Evolutionary conservation across 2,888 invertebrate genomes (phyloP), one percentile per base, ranked within the genome.

Genomic region (Plutella xylostella): DNA sequence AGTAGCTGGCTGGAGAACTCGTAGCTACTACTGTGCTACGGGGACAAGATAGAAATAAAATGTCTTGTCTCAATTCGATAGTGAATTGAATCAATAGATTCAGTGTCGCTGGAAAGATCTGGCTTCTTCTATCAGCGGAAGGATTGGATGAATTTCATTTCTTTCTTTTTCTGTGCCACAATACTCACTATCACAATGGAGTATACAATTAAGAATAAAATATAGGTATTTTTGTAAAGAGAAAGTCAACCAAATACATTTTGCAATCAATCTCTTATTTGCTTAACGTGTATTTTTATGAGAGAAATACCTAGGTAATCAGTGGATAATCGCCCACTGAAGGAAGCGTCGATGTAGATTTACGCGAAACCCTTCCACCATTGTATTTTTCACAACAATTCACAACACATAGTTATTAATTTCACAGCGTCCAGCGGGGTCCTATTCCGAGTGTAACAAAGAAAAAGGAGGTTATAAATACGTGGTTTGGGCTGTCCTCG

Each of bases 401-500:
- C 4, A 5, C 11, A 2, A 4, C 2, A 12, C n/a, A 4, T 5
- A 30, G 5, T 3, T 30, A 9, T n/a, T 14, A 12, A 12, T 12
- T 33, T 15, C 15, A 7, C 7, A 5, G 33, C n/a, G 15, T 15
- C 7, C 15, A 15, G 17, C 9, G 17, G 11, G 14, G 4, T 25
- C 18, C n/a, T 22, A 22, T 39, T 39, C 15, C 17, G 7, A 17
- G 15, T 14, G 15, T 15, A 15, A 22, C 17, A 39, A 15, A 22
- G 22, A 14, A 22, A 35, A 14, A 18, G 14, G 11, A 4, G 59
- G 60, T 63, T 69, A 69, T 72, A 72, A 71, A 75, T 73, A 70
- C 63, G 61, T 56, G n/a, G n/a, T n/a, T n/a, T 61, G 68, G 72
- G 72, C 73, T 69, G 68, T 69, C 70, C 67, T 56, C 61, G 59